Evolutionary conservation across 2,888 invertebrate species (phyloP), one percentile per base, ranked within the genome.

Genomic region (Plemyria rubiginata): DNA sequence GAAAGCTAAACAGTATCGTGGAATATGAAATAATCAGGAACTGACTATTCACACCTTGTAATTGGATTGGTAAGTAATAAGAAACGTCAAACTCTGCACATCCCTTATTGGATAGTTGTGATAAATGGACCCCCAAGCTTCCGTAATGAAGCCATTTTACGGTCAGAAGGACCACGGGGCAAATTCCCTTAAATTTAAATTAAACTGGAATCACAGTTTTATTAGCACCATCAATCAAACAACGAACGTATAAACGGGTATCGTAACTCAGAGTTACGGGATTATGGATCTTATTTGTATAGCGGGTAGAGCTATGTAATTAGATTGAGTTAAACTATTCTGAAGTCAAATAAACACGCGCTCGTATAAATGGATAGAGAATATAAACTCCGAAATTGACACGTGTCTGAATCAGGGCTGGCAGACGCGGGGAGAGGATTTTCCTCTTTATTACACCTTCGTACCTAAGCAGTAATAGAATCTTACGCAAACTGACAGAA

Each of bases 161-260:
- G 90, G 90, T 88, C 90, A 89, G 79, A 84, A 76, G 81, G 84
- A 82, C 82, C 84, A 81, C 85, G 78, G 84, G 84, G 82, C 85
- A 90, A 90, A 91, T 91, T 91, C 88, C 86, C 86, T 92, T 91
- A 90, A 92, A 92, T 92, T 92, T 87, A 92, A 92, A 92, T 92
- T 92, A 92, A 92, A 91, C 90, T 87, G 86, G 88, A 91, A 90
- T 91, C 90, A 86, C 89, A 87, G 86, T 90, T 90, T 91, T 92
- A 92, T 92, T 92, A 92, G 88, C 79, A 79, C 88, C 90, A 92
- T 92, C 92, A 92, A 92, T 92, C 92, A 92, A 91, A 90, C 81
- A 82, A 82, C 84, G 87, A 80, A 82, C 86, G 56, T 82, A 60
- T 59, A 85, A 82, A 82, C 83, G 77, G 81, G 77, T 77, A 76